Evolutionary conservation across 1,140 invertebrate species (phyloP), one percentile per base, ranked within the genome.

Genomic region (Oryzaephilus surinamensis): DNA sequence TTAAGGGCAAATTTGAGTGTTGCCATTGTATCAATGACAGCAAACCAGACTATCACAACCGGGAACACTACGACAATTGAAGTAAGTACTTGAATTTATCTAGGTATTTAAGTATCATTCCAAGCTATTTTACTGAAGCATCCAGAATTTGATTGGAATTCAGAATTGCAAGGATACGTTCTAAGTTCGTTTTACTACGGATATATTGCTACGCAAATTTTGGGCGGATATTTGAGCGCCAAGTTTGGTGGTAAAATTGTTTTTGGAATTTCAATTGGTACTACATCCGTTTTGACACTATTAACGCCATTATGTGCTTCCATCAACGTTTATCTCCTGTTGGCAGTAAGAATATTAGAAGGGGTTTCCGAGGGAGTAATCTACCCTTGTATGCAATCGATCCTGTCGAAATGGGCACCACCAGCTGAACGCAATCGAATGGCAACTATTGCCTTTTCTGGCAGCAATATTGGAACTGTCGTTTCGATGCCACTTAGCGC

Each of bases 341-440:
- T 94, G 16, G 67, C 71, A 2, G 65, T 88, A 0, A 64, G 91
- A 46, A 75, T 93, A 10, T 55, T 92, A 11, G 84, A 91, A 66
- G 91, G 91, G 29, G 59, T 94, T 16, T 89, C 82, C 58, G 88
- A 93, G 73, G 85, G 88, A 28, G 87, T 92, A 0, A 88, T 84
- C 1, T 92, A 88, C 62, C 88, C 88, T 3, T 81, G 84, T 43
- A 90, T 90, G 36, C 84, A 91, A 59, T 79, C 82, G 7, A 75
- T 91, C n/a, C 88, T 86, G 83, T 72, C 82, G 0, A 74, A 77
- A 38, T 93, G 89, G 88, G 79, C 85, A n/a, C 89, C 88, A 12
- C 77, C 80, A 0, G 53, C 76, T 12, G 88, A 93, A 60, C 71
- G 85, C 14, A 84, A 79, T 4, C 72, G 79, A 7, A 65, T 87